Base-by-base conservation (phyloP, 2,797 vertebrate species). In the Saxicola maurus region DNA sequence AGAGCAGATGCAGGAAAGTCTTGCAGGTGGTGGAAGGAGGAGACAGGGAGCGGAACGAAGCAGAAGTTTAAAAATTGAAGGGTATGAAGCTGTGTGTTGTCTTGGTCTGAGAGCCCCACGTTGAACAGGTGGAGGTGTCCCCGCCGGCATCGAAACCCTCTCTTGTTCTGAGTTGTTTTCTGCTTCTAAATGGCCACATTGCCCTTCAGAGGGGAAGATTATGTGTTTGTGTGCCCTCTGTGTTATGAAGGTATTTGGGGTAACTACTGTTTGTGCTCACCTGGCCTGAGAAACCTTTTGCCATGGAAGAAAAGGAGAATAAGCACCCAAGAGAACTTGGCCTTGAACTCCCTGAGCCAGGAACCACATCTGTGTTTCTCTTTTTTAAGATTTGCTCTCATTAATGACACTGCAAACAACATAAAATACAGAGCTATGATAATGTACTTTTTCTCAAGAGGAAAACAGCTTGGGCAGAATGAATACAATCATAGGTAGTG, bases 21-120 rank as follows among this genome's bases (percentile, higher is more conserved):
- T 45, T 35, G 52, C 13, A 49, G 48, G 52, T 53, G 23, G 4
- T 35, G 42, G 25, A 27, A 67, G 19, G 19, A 79, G 15, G n/a
- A 43, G 33, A 17, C 0, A 1, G 5, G 4, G 13, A 31, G 23
- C 1, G 2, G 65, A 18, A 5, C 0, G 30, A n/a, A 38, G 28
- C 4, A 42, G 11, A 18, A 49, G 9, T 17, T 69, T 21, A 5
- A 35, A 30, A 57, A 21, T 8, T 3, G 1, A 4, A 42, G 21
- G 17, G 2, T 35, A 0, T 27, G 25, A 67, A 69, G 28, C 2
- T n/a, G 30, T 1, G 2, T 4, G 6, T 18, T 30, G 45, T 20
- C 5, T 48, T 56, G 27, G 13, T 7, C 4, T 27, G 28, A 37
- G 53, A 51, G 6, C 33, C 20, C 15, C 7, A 1, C 0, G 1